Evolutionary conservation across 2,888 invertebrate species (phyloP), one percentile per base, ranked within the genome.

Genomic region (Aethes cnicana): DNA sequence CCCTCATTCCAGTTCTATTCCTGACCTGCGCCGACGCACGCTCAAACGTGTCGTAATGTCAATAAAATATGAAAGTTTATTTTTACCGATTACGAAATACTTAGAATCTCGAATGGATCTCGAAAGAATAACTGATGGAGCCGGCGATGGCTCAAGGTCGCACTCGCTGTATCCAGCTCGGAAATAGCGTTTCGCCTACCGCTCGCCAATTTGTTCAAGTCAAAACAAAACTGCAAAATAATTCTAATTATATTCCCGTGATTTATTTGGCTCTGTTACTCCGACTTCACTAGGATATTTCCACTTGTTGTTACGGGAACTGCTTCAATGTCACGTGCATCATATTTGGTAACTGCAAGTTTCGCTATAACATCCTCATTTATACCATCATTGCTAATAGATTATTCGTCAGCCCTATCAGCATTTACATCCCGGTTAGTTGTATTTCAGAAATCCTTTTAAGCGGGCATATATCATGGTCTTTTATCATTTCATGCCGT

Each of bases 1-100:
- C 81, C 81, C 83, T 74, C 79, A 69, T 73, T 71, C 69, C 66
- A 57, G 68, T 66, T 79, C 84, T 86, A 88, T 85, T 86, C 74
- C 72, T 74, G 79, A 67, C 61, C 57, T 56, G 63, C 67, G 66
- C 58, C 59, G 64, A 62, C 66, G 68, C 73, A 66, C 74, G 72
- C 72, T 77, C 73, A 69, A 75, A 79, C 52, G 77, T 86, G 85
- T 87, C 84, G 84, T 84, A 87, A 87, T 81, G 79, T 81, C 82
- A 84, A 87, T 87, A 84, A 86, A 84, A 83, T 84, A 83, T 83
- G 75, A 79, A 81, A 69, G 81, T 84, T 86, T 89, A 89, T 89
- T 88, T 86, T 81, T 72, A 79, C 74, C 67, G 81, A 81, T 88
- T 87, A 85, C 84, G 84, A 86, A 84, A 88, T 77, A 69, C 75